Evolutionary conservation across 1,140 invertebrate genomes (phyloP), one percentile per base, ranked within the genome.

Genomic region (Brachionus plicatilis): DNA sequence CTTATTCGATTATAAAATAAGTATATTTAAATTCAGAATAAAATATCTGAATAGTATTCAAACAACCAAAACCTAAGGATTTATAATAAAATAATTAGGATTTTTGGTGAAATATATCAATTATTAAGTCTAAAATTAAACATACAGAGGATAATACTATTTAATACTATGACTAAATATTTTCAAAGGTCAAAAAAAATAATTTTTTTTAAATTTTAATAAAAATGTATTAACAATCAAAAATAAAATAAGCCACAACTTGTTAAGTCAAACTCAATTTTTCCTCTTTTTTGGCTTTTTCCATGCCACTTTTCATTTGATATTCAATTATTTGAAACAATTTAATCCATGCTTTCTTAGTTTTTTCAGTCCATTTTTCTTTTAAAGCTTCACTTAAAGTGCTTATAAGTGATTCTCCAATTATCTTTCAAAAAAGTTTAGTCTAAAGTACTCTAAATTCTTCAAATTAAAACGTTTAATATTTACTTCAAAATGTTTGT

Each of bases 361-460:
- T 76, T 76, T 76, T 47, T 37, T 76, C 72, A 76, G 43, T 76
- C 72, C 72, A 76, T 47, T 76, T 50, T 12, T 76, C 72, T 50
- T 50, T 76, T 27, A 76, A 50, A 37, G 72, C 72, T 11, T 76
- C 72, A 14, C 45, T 76, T 53, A 76, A 47, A 20, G 72, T 76
- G 20, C 72, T 76, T 3, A 76, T 37, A 4, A 76, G 45, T 20
- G 72, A 45, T 76, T 76, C 45, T 9, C 72, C 72, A 2, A 76
- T 76, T 11, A 76, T 76, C 72, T 76, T 45, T 45, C 6, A 76
- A 27, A 27, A 76, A 20, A 53, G 29, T 12, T 20, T 27, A 14
- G 1, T 14, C 20, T 12, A 24, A 29, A 47, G 6, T 47, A 37
- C 33, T 76, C 41, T 41, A 75, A 17, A 43, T 27, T 50, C 1